Evolutionary conservation across 2,113 vertebrate genomes (phyloP).

Genomic region (Cololabis saira): DNA sequence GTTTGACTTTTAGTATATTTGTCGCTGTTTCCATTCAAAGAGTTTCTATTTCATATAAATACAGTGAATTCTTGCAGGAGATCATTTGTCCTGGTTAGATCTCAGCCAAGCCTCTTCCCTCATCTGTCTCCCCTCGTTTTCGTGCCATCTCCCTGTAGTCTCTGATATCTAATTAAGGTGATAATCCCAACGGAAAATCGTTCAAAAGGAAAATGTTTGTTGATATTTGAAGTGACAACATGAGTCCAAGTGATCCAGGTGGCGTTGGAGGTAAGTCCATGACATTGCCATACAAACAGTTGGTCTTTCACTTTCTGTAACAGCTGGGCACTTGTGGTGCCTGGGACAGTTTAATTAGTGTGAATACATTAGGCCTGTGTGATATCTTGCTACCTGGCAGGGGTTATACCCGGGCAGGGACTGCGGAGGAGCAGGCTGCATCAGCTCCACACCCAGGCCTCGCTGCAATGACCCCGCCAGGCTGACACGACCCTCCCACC

Average conservation of each 20-base stretch:
- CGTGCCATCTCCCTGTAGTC: constrained; percentile 10
- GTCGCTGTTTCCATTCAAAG: not conserved
- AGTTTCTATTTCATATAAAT: not conserved
- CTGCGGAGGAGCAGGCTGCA: constrained; percentile 62
- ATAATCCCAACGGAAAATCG: constrained; percentile 1
- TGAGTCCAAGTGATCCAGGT: constrained; percentile 48
- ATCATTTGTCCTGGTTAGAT: not conserved
- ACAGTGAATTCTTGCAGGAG: not conserved
- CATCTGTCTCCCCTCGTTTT: constrained; percentile 21
- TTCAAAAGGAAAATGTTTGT: constrained; percentile 13
- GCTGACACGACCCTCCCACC: constrained; percentile 68
- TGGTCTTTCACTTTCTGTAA: constrained; percentile 68
- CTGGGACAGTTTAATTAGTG: constrained; percentile 82
- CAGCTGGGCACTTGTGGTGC: constrained; percentile 70
- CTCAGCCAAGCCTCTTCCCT: constrained; percentile 9
- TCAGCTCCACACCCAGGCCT: constrained; percentile 58
- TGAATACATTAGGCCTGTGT: constrained; percentile 82
- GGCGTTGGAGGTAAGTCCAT: constrained; percentile 25
- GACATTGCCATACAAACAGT: constrained; percentile 69
- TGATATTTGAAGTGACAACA: constrained; percentile 19
- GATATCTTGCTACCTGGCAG: constrained; percentile 79
- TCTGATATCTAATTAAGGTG: constrained; percentile 17
- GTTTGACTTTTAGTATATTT: not conserved
- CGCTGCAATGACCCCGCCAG: constrained; percentile 72
- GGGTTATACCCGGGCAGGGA: constrained; percentile 74